Evolutionary conservation across 2,797 vertebrate genomes (phyloP), one percentile per base, ranked within the genome.

Genomic region (Dipus sagitta): DNA sequence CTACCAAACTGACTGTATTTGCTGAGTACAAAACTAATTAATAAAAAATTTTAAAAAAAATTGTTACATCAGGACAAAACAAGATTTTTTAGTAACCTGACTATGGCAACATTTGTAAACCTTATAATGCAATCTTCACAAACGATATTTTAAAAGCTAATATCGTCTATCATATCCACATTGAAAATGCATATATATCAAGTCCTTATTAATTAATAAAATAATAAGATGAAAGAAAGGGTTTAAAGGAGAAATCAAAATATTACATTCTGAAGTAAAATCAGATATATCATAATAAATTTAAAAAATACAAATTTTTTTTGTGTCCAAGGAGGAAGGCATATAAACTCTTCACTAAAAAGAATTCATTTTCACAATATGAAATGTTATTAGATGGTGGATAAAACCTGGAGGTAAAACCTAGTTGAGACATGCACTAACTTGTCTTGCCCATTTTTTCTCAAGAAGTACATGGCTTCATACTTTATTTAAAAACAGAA

Each of bases 171-270:
- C 6, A 86, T 52, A 83, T 71, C 34, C 10, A 86, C 86, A 80
- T 70, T 32, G 14, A 4, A 85, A 94, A 76, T 58, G 8, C 62
- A 78, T 2, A 52, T 42, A 20, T 81, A 17, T 2, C n/a, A 79
- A 79, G 54, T 62, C 77, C 58, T 94, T 92, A 42, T 82, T 75
- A 68, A 17, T 78, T 86, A 90, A 85, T 72, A 72, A 91, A 38
- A 13, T 28, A 80, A 34, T 26, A 2, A 58, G 24, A 62, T 84
- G 18, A 47, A 71, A 28, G 6, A 67, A 54, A 52, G 79, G 5
- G 2, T 82, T 94, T 24, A 83, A 77, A 88, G 21, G 32, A 93
- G 8, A 89, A 77, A 67, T 77, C 68, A 91, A 89, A 94, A 38
- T 70, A 52, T 38, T 21, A 9, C 3, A 38, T 38, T 87, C 30